phyloP scores from a whole-genome alignment of 2,888 invertebrate species.

The Perizoma affinitatum region DNA sequence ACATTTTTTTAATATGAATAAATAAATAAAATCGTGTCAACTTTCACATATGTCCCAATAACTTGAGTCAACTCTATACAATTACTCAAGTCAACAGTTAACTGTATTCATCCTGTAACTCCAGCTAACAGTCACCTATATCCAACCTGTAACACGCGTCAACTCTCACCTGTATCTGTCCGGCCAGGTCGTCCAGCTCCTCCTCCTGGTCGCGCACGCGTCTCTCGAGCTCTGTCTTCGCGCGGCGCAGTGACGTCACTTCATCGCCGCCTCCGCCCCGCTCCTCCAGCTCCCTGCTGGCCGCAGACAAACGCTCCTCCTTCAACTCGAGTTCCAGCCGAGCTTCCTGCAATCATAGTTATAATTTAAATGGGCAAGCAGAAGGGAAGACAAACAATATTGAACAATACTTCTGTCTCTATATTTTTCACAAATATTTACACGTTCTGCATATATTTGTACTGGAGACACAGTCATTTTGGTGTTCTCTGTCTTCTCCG shows the following conservation, averaged over 20 bases:
- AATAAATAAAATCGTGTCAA: no score
- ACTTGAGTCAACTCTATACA: no score
- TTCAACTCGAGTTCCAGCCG: constrained; percentile 94
- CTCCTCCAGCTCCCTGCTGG: constrained; percentile 94
- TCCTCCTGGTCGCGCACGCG: constrained; percentile 95
- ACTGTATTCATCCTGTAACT: no score
- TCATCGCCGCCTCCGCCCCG: constrained; percentile 94
- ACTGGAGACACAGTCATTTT: no score
- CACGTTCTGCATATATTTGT: no score
- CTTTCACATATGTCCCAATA: no score
- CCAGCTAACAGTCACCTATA: constrained; percentile 10
- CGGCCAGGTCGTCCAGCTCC: constrained; percentile 97
- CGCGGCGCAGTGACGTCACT: constrained; percentile 91
- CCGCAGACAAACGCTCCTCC: constrained; percentile 91
- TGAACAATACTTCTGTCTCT: no score
- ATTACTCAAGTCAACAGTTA: no score
- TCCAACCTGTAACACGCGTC: constrained; percentile 3
- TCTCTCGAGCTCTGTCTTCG: constrained; percentile 94
- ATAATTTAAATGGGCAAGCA: not conserved
- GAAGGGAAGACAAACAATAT: no score
- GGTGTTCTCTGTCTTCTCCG: no score
- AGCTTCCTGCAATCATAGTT: constrained; percentile 85
- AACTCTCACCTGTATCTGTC: constrained; percentile 87
- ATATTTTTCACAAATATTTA: no score
- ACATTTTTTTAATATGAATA: no score